Evolutionary conservation across 2,113 vertebrate genomes (phyloP).

Genomic region (Pedionomus torquatus): DNA sequence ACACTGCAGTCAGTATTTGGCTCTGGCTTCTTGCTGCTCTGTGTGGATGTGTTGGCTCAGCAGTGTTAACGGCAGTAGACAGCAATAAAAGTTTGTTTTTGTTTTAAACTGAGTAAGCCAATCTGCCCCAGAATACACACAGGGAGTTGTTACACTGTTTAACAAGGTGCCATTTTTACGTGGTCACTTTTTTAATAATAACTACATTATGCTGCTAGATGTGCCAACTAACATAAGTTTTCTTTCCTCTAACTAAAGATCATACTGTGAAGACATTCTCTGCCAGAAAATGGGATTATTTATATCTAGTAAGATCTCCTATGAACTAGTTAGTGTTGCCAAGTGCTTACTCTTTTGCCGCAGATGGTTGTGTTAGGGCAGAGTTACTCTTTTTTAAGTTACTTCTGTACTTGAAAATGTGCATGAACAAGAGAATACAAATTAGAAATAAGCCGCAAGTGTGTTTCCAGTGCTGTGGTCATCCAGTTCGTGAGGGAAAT

Average conservation of each 20-base stretch:
- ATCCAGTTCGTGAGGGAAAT: not conserved
- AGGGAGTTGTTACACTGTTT: conserved; percentile 19
- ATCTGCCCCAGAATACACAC: conserved; percentile 6
- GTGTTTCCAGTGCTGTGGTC: not conserved
- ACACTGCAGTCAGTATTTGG: not conserved
- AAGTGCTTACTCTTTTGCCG: conserved; percentile 38
- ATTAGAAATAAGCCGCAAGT: not conserved
- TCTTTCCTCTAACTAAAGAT: conserved; percentile 69
- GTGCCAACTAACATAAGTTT: conserved; percentile 69
- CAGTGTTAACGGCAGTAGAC: conserved; percentile 10
- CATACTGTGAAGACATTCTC: conserved; percentile 61
- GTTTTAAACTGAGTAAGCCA: conserved; percentile 35
- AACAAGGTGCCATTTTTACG: conserved; percentile 58
- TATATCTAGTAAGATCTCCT: conserved; percentile 71
- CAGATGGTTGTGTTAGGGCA: conserved; percentile 31
- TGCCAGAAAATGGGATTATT: conserved; percentile 71
- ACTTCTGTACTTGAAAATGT: conserved; percentile 6
- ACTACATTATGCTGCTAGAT: conserved; percentile 58
- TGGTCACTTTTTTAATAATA: conserved; percentile 49
- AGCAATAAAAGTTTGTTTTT: conserved; percentile 49
- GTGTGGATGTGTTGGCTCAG: conserved; percentile 2
- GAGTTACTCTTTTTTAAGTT: not conserved
- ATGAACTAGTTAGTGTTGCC: conserved; percentile 66
- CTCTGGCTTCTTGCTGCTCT: not conserved
- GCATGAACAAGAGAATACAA: not conserved